Evolutionary conservation across 2,113 vertebrate genomes (phyloP).

Genomic region (Toxostoma redivivum): DNA sequence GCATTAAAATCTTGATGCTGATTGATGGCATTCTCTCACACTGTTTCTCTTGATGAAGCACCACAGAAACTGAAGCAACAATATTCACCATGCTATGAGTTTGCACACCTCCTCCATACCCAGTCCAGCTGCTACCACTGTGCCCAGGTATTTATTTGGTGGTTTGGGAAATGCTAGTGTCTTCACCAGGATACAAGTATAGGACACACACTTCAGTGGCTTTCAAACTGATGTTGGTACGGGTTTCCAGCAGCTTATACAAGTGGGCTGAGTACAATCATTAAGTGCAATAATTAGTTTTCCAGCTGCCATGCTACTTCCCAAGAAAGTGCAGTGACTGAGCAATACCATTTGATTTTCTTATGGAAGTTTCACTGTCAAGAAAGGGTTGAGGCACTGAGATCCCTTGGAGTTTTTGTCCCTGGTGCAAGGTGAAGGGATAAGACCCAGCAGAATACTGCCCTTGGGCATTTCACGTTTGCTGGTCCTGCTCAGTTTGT

Average conservation of each 20-base stretch:
- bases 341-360: rapidly evolving
- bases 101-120: not conserved
- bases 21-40: not conserved
- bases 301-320: not conserved
- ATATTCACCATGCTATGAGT: not conserved
- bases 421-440: not conserved
- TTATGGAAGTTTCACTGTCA: not conserved
- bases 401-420: not conserved
- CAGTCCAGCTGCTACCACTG: not conserved
- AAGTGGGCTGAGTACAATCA: not conserved
- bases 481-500: not conserved
- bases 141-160: not conserved
- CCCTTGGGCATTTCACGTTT: not conserved
- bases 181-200: not conserved
- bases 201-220: not conserved
- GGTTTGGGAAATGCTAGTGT: not conserved
- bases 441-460: not conserved
- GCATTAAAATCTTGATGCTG: slow-evolving; percentile 43
- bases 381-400: not conserved
- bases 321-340: not conserved
- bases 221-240: not conserved
- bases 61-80: not conserved
- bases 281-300: not conserved
- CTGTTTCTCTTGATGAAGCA: not conserved
- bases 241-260: not conserved